A percentile compares a stretch with the other conserved stretches of the same genome.
Conservation (phyloP, 2,113 vertebrate genomes). For the Alligator sinensis region DNA sequence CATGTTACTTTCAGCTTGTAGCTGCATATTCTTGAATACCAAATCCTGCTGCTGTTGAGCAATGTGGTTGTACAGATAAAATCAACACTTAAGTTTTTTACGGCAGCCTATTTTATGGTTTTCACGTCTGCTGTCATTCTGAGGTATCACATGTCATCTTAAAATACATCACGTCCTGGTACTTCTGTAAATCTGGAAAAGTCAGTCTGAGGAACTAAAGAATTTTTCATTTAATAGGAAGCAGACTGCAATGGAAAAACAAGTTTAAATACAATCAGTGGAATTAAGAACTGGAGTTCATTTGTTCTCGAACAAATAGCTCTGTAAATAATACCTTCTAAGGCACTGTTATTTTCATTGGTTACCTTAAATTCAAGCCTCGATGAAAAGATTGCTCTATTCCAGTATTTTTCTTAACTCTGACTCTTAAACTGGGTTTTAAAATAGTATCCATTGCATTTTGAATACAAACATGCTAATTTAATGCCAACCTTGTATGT, state of each 20-base stretch:
- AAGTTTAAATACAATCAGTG: neutral
- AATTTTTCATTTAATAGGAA: conserved; percentile 44
- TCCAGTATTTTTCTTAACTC: neutral
- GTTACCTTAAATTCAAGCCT: neutral
- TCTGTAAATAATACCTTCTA: neutral
- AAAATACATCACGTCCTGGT: neutral
- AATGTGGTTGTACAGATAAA: conserved; percentile 34
- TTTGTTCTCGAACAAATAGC: neutral
- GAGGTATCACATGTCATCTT: conserved; percentile 25
- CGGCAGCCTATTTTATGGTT: conserved; percentile 20
- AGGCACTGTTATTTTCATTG: neutral
- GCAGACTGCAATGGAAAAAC: conserved; percentile 35
- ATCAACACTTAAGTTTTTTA: neutral
- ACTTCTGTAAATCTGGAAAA: conserved; percentile 40
- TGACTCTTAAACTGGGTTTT: neutral
- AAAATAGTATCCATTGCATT: neutral
- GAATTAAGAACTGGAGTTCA: conserved; percentile 11
- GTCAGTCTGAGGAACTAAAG: conserved; percentile 51
- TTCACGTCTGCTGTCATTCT: neutral
- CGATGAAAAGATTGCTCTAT: neutral
- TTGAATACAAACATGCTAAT: neutral
- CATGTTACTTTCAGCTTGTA: conserved; percentile 18
- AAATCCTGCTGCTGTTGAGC: conserved; percentile 31
- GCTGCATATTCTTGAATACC: neutral
- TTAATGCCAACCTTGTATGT: neutral